Evolutionary conservation across 2,113 vertebrate genomes (phyloP).

Genomic region (Lonchura striata): DNA sequence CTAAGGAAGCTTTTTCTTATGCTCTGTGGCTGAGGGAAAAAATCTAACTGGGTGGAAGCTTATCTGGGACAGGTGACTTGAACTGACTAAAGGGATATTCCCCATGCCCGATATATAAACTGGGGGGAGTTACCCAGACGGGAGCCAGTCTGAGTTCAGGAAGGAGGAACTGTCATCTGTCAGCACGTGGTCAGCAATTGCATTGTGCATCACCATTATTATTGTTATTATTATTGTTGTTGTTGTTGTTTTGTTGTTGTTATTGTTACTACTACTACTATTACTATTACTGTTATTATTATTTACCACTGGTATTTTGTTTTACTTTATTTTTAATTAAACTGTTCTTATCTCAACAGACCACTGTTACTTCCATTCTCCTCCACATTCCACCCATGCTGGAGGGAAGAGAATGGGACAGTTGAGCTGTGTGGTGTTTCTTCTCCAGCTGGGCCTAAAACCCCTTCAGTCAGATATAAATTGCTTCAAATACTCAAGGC

Average conservation of each 20-base stretch:
- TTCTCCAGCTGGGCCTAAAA: background rate
- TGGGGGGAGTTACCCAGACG: background rate
- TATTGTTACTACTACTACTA: too few species aligned
- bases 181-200: background rate
- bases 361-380: background rate
- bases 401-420: background rate
- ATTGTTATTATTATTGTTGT: background rate
- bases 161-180: background rate
- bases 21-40: background rate
- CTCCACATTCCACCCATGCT: fast-evolving
- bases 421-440: fast-evolving
- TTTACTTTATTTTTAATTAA: background rate
- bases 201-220: background rate
- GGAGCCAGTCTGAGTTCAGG: background rate
- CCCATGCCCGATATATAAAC: background rate
- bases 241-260: too few species aligned
- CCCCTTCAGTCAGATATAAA: background rate
- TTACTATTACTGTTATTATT: background rate
- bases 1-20: background rate
- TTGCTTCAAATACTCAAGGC: background rate
- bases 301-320: background rate
- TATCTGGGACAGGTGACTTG: background rate
- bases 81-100: background rate
- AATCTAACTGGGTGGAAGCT: background rate
- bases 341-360: background rate